These are phyloP conservation scores for Chloroceryle aenea DNA, from an alignment of 2,113 vertebrate genomes.

Conservation along the genomic window DNA sequence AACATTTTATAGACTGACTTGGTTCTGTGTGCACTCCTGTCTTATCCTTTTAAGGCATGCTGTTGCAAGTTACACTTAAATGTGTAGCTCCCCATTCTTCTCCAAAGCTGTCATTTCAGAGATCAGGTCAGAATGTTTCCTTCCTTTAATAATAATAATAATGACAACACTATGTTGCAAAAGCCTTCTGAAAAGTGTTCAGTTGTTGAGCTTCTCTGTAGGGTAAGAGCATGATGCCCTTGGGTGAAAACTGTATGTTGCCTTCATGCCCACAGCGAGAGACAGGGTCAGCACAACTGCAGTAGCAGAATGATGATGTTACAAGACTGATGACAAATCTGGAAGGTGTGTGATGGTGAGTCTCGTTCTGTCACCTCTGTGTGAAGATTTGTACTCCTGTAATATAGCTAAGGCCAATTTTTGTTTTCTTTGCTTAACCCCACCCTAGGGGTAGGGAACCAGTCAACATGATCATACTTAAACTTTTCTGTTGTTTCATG, in stretches of 20 bases:
- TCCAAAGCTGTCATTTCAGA: not conserved
- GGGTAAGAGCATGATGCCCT: not conserved
- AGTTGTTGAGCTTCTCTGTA: not conserved
- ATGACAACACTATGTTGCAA: not conserved
- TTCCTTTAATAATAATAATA: not conserved
- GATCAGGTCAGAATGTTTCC: not conserved
- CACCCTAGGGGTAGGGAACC: accelerated
- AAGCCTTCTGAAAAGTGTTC: not conserved
- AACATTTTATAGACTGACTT: not conserved
- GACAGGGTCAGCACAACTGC: not conserved
- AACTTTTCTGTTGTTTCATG: not conserved
- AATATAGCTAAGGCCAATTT: not conserved
- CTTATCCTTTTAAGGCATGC: not conserved
- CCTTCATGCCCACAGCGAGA: not conserved
- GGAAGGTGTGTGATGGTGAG: accelerated
- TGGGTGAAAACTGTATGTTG: not conserved
- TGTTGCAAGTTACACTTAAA: not conserved
- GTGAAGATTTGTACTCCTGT: not conserved
- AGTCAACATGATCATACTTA: not conserved
- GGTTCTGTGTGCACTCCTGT: not conserved
- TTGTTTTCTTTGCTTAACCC: not conserved
- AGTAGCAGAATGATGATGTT: not conserved
- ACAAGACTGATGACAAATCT: not conserved
- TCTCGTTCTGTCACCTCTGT: not conserved
- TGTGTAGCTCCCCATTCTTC: not conserved